Base-by-base conservation (phyloP, 1,140 invertebrate species). In the Drosophila yakuba region DNA sequence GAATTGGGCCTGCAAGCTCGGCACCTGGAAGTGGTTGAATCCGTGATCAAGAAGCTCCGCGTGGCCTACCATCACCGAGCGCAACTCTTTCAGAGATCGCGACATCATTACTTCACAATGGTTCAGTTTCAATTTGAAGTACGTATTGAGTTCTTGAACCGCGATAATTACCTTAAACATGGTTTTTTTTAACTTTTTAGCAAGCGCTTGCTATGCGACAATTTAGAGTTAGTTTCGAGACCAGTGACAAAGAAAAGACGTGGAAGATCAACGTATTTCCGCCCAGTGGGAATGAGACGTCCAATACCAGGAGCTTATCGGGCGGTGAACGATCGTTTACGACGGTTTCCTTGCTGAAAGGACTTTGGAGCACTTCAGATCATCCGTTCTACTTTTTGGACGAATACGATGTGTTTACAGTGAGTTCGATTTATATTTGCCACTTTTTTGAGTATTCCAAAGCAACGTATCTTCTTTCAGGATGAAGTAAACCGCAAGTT, bases 361-460 rank as follows among this genome's bases (percentile, higher is more conserved):
- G 98, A 3, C 93, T 99, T 12, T 99, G 98, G 98, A 96, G 97
- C 44, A 96, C 95, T 55, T 96, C 97, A 80, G 95, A 96, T 69
- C 95, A 97, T 63, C 98, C 98, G 0, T 99, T 99, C 92, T 96
- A 97, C 91, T 98, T 99, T 90, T 93, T 99, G 45, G 98, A 99
- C 92, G 98, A 99, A 94, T 99, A 99, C 93, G 98, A 99, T 92
- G 98, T 99, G 0, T 99, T 98, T 92, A 99, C 99, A 97, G 98
- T 96, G 81, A 58, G 83, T 57, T 43, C 4, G 1, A 2, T 6
- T 5, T 14, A 25, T 6, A 8, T 20, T 39, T 17, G 14, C 6
- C 11, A 38, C 25, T 44, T 35, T 41, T 10, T 73, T 74, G 80
- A 10, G n/a, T 7, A 6, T n/a, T 99, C 98, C 91, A 99, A 99